Percentiles rank a stretch among this genome's conserved stretches.
phyloP scores from a whole-genome alignment of 2,797 vertebrate species.

The Diplodus puntazzo region DNA sequence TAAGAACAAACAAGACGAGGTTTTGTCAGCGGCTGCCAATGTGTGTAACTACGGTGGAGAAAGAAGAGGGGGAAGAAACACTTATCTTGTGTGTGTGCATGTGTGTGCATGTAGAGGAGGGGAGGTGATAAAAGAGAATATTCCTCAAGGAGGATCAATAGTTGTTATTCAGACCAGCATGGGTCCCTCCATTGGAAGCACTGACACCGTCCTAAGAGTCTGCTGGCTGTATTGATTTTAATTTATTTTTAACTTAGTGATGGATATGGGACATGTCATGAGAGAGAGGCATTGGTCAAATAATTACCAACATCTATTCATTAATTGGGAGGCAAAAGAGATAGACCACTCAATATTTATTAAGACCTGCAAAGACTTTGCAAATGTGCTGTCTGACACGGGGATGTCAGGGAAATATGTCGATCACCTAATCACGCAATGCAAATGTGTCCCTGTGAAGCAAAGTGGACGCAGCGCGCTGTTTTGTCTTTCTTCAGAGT shows the following conservation, averaged over 20 bases:
- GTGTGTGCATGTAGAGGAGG: conserved; percentile 65
- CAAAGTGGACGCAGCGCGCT: conserved; percentile 10
- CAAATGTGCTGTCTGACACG: conserved; percentile 79
- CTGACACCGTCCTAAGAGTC: conserved; percentile 82
- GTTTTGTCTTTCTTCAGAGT: background rate
- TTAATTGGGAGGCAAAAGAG: conserved; percentile 86
- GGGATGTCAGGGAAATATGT: conserved; percentile 77
- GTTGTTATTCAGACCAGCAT: conserved; percentile 85
- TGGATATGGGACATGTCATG: conserved; percentile 86
- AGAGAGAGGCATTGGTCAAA: conserved; percentile 84
- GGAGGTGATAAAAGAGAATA: conserved; percentile 87
- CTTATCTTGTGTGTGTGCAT: conserved; percentile 66
- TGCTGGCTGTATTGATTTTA: conserved; percentile 86
- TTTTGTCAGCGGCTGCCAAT: conserved; percentile 74
- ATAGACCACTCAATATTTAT: conserved; percentile 87
- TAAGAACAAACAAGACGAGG: conserved; percentile 76
- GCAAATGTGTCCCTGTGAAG: conserved; percentile 62
- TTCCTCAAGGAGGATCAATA: conserved; percentile 88
- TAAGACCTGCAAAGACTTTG: conserved; percentile 82
- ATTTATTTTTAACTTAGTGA: conserved; percentile 91
- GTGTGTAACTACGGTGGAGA: conserved; percentile 40
- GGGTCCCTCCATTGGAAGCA: conserved; percentile 81
- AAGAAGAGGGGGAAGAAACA: conserved; percentile 65
- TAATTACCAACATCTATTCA: conserved; percentile 89
- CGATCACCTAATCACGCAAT: conserved; percentile 75